These are phyloP conservation scores for Trilocha varians DNA, from an alignment of 2,888 invertebrate species.

Conservation along the genomic window DNA sequence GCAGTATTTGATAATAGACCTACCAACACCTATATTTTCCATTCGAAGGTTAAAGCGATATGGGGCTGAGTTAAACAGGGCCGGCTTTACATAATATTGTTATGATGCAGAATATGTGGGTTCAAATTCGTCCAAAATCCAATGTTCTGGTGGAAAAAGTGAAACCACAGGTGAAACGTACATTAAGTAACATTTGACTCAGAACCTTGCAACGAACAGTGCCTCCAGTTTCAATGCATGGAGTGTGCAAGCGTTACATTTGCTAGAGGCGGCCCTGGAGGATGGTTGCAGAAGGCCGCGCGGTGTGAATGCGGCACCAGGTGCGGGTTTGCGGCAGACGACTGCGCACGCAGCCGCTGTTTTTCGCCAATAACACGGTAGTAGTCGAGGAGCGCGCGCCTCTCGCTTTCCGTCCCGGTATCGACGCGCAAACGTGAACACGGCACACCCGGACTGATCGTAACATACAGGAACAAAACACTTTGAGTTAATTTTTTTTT, in stretches of 20 bases:
- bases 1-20: background rate
- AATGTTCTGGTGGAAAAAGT: too few species aligned
- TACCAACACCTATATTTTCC: background rate
- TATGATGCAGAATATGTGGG: too few species aligned
- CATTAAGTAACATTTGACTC: too few species aligned
- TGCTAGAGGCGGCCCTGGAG: too few species aligned
- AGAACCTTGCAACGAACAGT: too few species aligned
- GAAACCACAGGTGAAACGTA: too few species aligned
- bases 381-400: conserved; percentile 46
- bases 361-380: conserved; percentile 45
- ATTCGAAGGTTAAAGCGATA: background rate
- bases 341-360: conserved; percentile 41
- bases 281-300: background rate
- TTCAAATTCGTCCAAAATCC: too few species aligned
- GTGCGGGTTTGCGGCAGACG: conserved; percentile 20
- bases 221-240: too few species aligned
- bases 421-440: conserved; percentile 42
- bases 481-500: background rate
- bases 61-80: too few species aligned
- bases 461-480: background rate
- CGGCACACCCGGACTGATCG: conserved; percentile 14
- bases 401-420: conserved; percentile 31
- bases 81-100: too few species aligned
- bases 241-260: too few species aligned
- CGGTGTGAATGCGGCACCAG: conserved; percentile 6